Evolutionary conservation across 2,888 invertebrate genomes (phyloP), one percentile per base, ranked within the genome.

Genomic region (Heliconius erato): DNA sequence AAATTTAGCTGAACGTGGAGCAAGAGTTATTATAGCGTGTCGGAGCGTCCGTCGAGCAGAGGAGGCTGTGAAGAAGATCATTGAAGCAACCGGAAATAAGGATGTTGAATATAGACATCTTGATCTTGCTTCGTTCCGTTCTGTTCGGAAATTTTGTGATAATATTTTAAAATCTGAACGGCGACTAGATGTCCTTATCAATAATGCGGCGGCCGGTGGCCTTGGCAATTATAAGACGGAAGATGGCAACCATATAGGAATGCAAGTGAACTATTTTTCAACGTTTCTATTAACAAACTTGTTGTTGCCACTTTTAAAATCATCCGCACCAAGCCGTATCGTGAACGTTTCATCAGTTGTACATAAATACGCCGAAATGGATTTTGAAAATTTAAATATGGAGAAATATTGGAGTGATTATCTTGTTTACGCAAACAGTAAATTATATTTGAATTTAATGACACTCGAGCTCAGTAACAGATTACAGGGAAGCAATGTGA

Each of bases 201-300:
- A 97, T 90, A 97, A 97, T 89, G 97, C 97, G 9, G 97, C 96
- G 16, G 93, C 96, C 19, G 95, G 93, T 35, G 95, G 95, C 16
- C 90, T 94, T 74, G 94, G 95, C 26, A 94, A 95, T 87, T 91
- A 93, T 85, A 96, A 94, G 87, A 97, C 97, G 5, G 95, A 96
- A 87, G 97, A 98, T 88, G 97, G 97, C 6, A 93, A 98, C 82
- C 97, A 97, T 86, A 90, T 96, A n/a, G 97, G 97, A 82, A 97
- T 97, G 96, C 97, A 97, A 89, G 96, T 97, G 77, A 98, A 98
- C 90, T 97, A 97, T 91, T 97, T 97, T 88, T 97, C 97, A 23
- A 97, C 97, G 2, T 98, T 98, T 90, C 93, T 98, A 80, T 93
- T 98, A 79, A 98, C 97, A 3, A 97, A 97, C 88, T 93, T 98